A percentile compares a stretch with the other conserved stretches of the same genome.
These are phyloP conservation scores for Gorsachius goisagi DNA, from an alignment of 2,113 vertebrate species.

Conservation along the genomic window DNA sequence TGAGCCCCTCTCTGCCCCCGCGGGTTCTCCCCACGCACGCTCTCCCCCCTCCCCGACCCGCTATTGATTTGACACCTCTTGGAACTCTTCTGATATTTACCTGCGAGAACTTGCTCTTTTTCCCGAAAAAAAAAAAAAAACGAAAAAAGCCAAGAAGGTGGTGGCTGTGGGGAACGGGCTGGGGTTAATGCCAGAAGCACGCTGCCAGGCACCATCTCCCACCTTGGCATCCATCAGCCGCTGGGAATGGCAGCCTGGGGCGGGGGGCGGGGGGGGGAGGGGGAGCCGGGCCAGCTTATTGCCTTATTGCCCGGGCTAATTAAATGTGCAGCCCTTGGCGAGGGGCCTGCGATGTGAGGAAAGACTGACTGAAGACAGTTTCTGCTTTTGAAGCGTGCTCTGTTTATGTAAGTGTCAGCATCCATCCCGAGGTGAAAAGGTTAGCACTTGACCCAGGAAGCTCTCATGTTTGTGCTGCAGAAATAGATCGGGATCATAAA, in stretches of 20 bases:
- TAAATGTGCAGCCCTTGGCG: slow-evolving; percentile 53
- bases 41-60: background rate
- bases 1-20: background rate
- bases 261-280: too few species aligned
- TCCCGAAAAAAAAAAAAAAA: background rate
- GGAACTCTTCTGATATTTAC: background rate
- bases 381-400: slow-evolving; percentile 72
- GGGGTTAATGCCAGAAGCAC: background rate
- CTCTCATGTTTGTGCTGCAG: slow-evolving; percentile 68
- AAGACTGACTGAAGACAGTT: slow-evolving; percentile 71
- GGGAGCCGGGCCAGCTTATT: background rate
- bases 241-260: background rate
- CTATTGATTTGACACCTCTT: background rate
- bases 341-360: slow-evolving; percentile 67
- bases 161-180: background rate
- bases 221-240: background rate
- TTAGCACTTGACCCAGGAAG: slow-evolving; percentile 84
- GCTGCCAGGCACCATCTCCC: background rate
- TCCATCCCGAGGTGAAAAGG: slow-evolving; percentile 81
- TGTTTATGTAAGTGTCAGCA: slow-evolving; percentile 79
- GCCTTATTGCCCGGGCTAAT: slow-evolving; percentile 35
- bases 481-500: slow-evolving; percentile 67
- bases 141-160: too few species aligned
- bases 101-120: background rate
- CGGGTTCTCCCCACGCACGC: background rate